Evolutionary conservation across 2,113 vertebrate species (phyloP), one percentile per base, ranked within the genome.

Genomic region (Sprattus sprattus): DNA sequence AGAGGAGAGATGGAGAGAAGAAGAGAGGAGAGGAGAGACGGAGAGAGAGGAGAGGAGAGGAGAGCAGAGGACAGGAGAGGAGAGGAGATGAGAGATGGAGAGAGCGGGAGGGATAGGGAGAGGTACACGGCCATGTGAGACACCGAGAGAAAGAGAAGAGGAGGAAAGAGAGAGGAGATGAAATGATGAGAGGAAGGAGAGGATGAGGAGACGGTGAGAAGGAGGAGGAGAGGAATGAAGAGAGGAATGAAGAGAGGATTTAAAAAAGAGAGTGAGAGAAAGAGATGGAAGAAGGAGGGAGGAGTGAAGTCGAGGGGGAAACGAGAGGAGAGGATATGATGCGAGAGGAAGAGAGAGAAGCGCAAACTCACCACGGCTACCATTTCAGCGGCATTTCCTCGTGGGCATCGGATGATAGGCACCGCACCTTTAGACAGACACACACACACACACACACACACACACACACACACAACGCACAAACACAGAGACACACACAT

Each of bases 301-400:
- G n/a, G n/a, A 39, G 39, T 39, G 39, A 39, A 64, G 20, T n/a
- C 2, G 15, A 16, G 52, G 15, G 13, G 22, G 60, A 64, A n/a
- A 64, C 20, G 60, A 64, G 60, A 9, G 60, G 22, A 8, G n/a
- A 64, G n/a, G 20, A 64, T 64, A 64, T 64, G 60, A 64, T n/a
- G 60, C n/a, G 20, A 64, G 6, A 64, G 60, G 60, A 57, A 57
- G 52, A 16, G 52, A 71, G 64, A 71, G 25, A 9, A 71, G 64
- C 25, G 9, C n/a, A 92, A 20, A 92, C 98, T 97, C 93, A 99
- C 98, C 97, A 97, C 95, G 71, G 98, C 98, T 39, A 99, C 98
- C 98, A 99, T 99, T 94, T 99, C 98, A 90, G 98, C 98, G 88
- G 98, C 98, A 84, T 99, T 99, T 91, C 98, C 98, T 92, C 97